These are phyloP conservation scores for Cephus sareptanus DNA, from an alignment of 2,888 invertebrate genomes.

Conservation along the genomic window DNA sequence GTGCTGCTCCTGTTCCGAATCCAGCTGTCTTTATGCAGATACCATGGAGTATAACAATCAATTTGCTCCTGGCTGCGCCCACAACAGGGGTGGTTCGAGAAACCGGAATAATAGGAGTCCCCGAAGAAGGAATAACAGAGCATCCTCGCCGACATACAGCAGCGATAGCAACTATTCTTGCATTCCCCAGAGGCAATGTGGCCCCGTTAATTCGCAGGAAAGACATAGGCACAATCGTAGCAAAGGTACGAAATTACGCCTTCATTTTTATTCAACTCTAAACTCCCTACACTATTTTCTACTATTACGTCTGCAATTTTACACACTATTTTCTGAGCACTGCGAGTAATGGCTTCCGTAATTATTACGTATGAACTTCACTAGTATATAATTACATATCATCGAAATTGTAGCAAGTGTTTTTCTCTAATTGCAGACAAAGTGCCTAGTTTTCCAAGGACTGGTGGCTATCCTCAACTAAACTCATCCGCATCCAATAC, in stretches of 20 bases:
- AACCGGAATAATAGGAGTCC: constrained; percentile 58
- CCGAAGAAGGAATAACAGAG: constrained; percentile 54
- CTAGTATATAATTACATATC: background rate
- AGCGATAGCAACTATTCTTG: constrained; percentile 64
- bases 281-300: background rate
- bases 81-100: constrained; percentile 48
- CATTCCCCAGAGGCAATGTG: constrained; percentile 58
- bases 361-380: background rate
- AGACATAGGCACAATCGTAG: constrained; percentile 61
- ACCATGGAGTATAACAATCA: constrained; percentile 61
- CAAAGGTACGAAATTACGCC: constrained; percentile 49
- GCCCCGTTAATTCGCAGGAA: constrained; percentile 59
- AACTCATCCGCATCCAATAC: constrained; percentile 62
- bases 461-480: constrained; percentile 56
- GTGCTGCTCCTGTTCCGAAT: constrained; percentile 63
- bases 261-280: background rate
- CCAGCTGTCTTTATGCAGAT: constrained; percentile 62
- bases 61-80: constrained; percentile 47
- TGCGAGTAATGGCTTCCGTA: background rate
- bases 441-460: constrained; percentile 59
- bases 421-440: constrained; percentile 47
- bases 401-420: background rate
- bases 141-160: constrained; percentile 60
- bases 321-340: background rate
- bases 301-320: background rate